Evolutionary conservation across 2,797 vertebrate species (phyloP).

Genomic region (Microctenopoma stevenorrisi): DNA sequence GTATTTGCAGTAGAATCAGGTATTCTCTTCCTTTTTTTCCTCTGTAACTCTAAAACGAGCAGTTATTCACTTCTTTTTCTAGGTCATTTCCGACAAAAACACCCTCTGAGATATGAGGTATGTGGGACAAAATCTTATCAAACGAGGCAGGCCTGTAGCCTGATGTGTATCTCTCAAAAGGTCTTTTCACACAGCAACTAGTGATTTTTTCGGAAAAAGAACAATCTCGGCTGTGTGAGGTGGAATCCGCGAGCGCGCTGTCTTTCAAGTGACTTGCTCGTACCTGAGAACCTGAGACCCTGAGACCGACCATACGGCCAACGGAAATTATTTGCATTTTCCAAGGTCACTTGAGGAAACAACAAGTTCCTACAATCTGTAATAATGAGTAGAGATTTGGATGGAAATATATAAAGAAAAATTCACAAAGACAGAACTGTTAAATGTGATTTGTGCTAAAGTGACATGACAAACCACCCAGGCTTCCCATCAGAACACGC

Average conservation of each 20-base stretch:
- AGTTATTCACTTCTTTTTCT: constrained; percentile 31
- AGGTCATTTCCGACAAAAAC: constrained; percentile 50
- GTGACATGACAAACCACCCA: neutral
- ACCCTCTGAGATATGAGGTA: constrained; percentile 16
- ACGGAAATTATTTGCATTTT: constrained; percentile 17
- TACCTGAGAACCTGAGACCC: no score
- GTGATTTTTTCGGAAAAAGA: neutral
- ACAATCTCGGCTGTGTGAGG: constrained; percentile 5
- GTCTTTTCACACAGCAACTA: neutral
- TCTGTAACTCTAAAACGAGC: constrained; percentile 2
- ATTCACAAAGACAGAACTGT: neutral
- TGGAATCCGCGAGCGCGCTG: constrained; percentile 30
- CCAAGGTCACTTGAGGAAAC: constrained; percentile 10
- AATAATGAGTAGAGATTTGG: neutral
- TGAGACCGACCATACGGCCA: no score
- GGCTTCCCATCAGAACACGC: constrained; percentile 9
- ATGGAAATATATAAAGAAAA: neutral
- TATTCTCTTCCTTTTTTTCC: neutral
- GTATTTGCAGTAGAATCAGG: neutral
- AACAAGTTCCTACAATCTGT: constrained; percentile 1
- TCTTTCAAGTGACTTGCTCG: no score
- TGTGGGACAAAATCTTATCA: constrained; percentile 27
- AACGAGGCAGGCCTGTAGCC: constrained; percentile 11
- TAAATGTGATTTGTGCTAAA: neutral
- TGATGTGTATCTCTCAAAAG: constrained; percentile 16